These are phyloP conservation scores for Jaculus jaculus DNA, from an alignment of 2,113 vertebrate genomes.

Conservation along the genomic window DNA sequence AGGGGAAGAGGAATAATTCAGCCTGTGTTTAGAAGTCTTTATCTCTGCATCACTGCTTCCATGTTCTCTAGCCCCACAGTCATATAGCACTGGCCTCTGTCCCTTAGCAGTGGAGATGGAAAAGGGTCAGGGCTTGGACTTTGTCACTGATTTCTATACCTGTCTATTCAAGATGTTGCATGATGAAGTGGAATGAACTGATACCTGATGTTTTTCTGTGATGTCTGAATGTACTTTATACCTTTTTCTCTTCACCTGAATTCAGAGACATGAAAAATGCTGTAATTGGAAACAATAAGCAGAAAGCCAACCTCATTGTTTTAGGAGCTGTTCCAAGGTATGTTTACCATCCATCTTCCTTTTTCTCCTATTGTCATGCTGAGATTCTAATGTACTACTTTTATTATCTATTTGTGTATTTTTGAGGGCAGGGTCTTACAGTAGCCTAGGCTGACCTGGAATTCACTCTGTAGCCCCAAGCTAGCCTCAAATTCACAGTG, in stretches of 20 bases:
- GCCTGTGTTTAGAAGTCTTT: not conserved
- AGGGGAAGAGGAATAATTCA: not conserved
- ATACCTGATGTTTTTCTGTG: conserved; percentile 10
- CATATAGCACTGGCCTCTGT: not conserved
- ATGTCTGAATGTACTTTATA: conserved; percentile 81
- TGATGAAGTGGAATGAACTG: conserved; percentile 18
- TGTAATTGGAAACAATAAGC: conserved; percentile 99
- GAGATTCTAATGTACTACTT: conserved; percentile 7
- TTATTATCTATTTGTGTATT: no score
- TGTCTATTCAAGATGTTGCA: not conserved
- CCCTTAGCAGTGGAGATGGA: not conserved
- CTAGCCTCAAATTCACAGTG: no score
- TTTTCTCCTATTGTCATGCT: conserved; percentile 75
- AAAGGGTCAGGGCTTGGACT: not conserved
- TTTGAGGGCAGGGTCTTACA: no score
- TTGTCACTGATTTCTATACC: conserved; percentile 3
- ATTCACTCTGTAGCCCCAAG: no score
- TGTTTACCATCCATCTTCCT: conserved; percentile 78
- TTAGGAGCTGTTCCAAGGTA: conserved; percentile 99
- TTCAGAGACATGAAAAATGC: conserved; percentile 99
- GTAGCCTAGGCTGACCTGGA: no score
- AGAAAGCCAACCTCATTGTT: conserved; percentile 99
- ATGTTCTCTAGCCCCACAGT: not conserved
- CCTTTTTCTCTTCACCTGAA: conserved; percentile 82
- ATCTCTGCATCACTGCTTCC: not conserved